Percentiles rank a stretch among this genome's conserved stretches.
phyloP scores from a whole-genome alignment of 2,113 vertebrate genomes.

The Microcebus ravelobensis region DNA sequence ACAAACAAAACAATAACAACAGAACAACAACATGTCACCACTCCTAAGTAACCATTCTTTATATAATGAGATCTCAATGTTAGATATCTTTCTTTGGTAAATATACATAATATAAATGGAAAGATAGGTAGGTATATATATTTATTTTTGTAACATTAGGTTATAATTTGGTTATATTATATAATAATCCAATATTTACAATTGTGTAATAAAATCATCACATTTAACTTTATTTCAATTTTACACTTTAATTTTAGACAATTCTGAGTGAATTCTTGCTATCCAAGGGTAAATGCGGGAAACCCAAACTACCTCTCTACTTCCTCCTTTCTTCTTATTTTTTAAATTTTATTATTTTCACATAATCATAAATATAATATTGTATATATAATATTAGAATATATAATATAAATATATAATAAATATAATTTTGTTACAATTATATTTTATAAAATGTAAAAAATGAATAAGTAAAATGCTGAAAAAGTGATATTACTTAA shows the following conservation, averaged over 20 bases:
- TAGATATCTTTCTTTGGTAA: background rate
- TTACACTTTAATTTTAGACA: background rate
- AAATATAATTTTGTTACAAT: background rate
- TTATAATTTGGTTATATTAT: background rate
- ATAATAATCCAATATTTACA: background rate
- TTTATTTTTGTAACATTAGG: background rate
- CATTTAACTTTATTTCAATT: background rate
- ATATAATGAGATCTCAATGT: background rate
- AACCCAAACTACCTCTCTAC: background rate
- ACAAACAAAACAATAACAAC: background rate
- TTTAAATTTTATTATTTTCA: slow-evolving; percentile 23
- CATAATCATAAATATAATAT: background rate
- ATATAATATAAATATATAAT: too few species aligned
- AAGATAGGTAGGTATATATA: background rate
- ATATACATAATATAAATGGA: background rate
- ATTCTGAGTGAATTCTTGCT: background rate
- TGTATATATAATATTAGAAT: too few species aligned
- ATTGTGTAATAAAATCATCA: background rate
- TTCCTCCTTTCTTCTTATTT: background rate
- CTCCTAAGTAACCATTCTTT: background rate
- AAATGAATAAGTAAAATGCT: too few species aligned
- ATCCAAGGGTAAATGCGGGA: background rate
- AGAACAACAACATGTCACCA: background rate
- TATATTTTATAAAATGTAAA: background rate
- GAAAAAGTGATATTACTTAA: too few species aligned